Conservation (phyloP, 2,797 vertebrate species). For the Apogon hyalosoma region DNA sequence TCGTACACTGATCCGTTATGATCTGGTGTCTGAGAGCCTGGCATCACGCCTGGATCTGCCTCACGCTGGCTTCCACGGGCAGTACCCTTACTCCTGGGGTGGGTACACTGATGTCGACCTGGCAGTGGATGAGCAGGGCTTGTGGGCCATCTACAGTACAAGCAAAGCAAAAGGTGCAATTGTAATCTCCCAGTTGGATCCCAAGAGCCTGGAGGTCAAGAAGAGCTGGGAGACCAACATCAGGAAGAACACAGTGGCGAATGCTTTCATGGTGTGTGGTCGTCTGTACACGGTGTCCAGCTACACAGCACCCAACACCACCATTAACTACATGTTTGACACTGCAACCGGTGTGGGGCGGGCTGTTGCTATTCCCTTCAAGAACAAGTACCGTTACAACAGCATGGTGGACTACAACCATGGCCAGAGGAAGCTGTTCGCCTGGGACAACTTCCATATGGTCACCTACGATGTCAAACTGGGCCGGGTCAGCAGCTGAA, state of each 20-base stretch:
- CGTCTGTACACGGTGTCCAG: slow-evolving; percentile 92
- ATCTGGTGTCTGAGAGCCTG: slow-evolving; percentile 85
- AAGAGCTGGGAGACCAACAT: slow-evolving; percentile 92
- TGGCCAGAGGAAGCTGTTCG: slow-evolving; percentile 87
- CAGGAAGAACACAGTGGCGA: slow-evolving; percentile 91
- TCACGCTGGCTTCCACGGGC: slow-evolving; percentile 89
- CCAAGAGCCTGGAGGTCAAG: slow-evolving; percentile 84
- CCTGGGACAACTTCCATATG: slow-evolving; percentile 96
- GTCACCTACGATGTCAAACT: slow-evolving; percentile 91
- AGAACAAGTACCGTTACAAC: slow-evolving; percentile 90
- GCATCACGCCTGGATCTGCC: slow-evolving; percentile 85
- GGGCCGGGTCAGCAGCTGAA: slow-evolving; percentile 65
- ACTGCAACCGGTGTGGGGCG: slow-evolving; percentile 80
- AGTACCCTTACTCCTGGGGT: slow-evolving; percentile 94
- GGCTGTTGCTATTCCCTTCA: slow-evolving; percentile 84
- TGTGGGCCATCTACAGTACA: slow-evolving; percentile 95
- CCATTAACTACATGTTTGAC: slow-evolving; percentile 89
- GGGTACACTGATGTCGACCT: slow-evolving; percentile 96
- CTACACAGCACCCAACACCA: slow-evolving; percentile 85
- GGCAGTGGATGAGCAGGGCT: slow-evolving; percentile 88
- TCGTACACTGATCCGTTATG: slow-evolving; percentile 86
- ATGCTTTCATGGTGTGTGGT: slow-evolving; percentile 92
- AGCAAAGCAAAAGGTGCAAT: slow-evolving; percentile 89
- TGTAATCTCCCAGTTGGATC: slow-evolving; percentile 89
- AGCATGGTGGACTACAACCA: slow-evolving; percentile 97